A percentile compares a stretch with the other conserved stretches of the same genome.
Conservation (phyloP, 2,888 invertebrate species). For the Ernsta delagoae region DNA sequence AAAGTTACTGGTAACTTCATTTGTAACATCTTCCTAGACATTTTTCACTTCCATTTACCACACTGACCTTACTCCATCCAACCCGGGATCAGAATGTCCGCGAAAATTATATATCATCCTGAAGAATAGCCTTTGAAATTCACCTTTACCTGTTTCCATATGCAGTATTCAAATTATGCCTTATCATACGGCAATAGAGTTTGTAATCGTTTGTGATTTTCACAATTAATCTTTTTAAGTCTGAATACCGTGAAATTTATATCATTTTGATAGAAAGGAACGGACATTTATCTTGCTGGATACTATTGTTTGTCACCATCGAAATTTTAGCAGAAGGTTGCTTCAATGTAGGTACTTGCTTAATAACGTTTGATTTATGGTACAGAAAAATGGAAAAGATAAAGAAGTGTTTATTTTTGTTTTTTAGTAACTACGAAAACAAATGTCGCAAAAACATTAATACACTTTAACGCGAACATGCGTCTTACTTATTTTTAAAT, state of each 20-base stretch:
- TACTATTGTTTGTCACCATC: slow-evolving; percentile 10
- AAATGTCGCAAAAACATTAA: too few species aligned
- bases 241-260: slow-evolving; percentile 6
- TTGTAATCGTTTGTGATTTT: background rate
- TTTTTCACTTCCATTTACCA: slow-evolving; percentile 19
- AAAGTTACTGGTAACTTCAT: too few species aligned
- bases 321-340: slow-evolving; percentile 1
- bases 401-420: too few species aligned
- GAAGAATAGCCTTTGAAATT: slow-evolving; percentile 23
- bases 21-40: background rate
- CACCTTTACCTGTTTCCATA: slow-evolving; percentile 13
- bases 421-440: too few species aligned
- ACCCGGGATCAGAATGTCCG: slow-evolving; percentile 10
- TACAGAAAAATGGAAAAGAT: too few species aligned
- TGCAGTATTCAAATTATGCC: slow-evolving; percentile 8
- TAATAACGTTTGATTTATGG: too few species aligned
- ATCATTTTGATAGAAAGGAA: slow-evolving; percentile 13
- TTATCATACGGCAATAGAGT: background rate
- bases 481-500: too few species aligned
- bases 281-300: slow-evolving; percentile 8
- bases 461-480: too few species aligned
- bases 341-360: background rate
- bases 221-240: slow-evolving; percentile 5
- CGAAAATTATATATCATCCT: slow-evolving; percentile 27
- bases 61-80: slow-evolving; percentile 1